Evolutionary conservation across 2,888 invertebrate genomes (phyloP).

Genomic region (Cheilosia grossa): DNA sequence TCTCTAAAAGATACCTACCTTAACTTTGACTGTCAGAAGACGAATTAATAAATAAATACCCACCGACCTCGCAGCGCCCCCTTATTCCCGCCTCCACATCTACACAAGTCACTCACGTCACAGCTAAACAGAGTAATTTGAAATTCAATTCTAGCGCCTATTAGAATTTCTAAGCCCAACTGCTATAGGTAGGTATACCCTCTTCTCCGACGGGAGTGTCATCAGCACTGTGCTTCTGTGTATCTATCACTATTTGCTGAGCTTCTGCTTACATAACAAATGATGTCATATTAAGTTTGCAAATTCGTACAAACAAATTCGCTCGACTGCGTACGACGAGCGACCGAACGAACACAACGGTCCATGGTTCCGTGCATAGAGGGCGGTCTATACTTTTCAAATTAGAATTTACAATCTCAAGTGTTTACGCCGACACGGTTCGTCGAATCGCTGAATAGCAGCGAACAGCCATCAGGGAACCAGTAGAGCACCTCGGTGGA

Average conservation of each 20-base stretch:
- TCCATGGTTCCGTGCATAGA: background rate
- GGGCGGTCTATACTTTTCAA: constrained; percentile 25
- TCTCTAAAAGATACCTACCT: background rate
- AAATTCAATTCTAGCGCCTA: constrained; percentile 71
- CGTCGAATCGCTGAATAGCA: constrained; percentile 61
- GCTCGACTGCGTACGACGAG: constrained; percentile 13
- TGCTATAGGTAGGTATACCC: background rate
- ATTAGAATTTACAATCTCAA: constrained; percentile 61
- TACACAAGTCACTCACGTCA: constrained; percentile 8
- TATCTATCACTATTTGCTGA: constrained; percentile 35
- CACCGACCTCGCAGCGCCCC: background rate
- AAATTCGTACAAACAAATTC: constrained; percentile 60
- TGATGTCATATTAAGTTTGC: constrained; percentile 70
- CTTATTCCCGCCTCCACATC: background rate
- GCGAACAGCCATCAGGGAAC: constrained; percentile 27
- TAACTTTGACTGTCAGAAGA: background rate
- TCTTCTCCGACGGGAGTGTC: constrained; percentile 5
- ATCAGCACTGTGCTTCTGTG: constrained; percentile 18
- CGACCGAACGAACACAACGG: constrained; percentile 26
- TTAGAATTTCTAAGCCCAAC: constrained; percentile 52
- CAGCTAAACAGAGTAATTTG: constrained; percentile 58
- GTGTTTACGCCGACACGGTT: constrained; percentile 70
- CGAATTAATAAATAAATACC: background rate
- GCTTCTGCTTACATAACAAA: constrained; percentile 67
- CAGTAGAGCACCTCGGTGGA: constrained; percentile 56